Percentiles rank a stretch among this genome's conserved stretches.
Evolutionary conservation across 2,113 vertebrate genomes (phyloP).

Genomic region (Boulengeromyrus knoepffleri): DNA sequence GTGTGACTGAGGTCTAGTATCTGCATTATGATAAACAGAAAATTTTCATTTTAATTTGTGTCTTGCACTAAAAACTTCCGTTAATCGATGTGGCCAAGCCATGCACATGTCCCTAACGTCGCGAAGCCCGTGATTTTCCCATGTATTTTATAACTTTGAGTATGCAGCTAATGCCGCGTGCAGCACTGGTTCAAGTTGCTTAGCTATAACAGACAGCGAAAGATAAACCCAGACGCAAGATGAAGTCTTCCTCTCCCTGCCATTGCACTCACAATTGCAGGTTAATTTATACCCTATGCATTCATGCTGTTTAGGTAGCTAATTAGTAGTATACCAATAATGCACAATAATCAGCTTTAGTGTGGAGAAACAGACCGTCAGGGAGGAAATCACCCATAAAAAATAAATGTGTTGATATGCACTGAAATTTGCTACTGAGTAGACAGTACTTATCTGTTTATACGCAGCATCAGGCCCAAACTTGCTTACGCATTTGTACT

Average conservation of each 20-base stretch:
- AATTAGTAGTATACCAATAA: slow-evolving; percentile 16
- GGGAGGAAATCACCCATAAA: slow-evolving; percentile 6
- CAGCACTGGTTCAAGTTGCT: neutral
- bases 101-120: neutral
- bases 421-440: slow-evolving; percentile 1
- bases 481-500: neutral
- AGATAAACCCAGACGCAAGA: neutral
- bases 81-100: neutral
- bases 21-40: neutral
- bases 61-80: neutral
- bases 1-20: neutral
- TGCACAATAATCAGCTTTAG: neutral
- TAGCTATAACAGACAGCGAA: neutral
- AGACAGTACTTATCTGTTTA: neutral
- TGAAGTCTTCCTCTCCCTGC: neutral
- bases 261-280: neutral
- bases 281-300: neutral
- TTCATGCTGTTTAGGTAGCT: neutral
- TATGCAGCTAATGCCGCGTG: neutral
- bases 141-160: neutral
- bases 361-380: neutral
- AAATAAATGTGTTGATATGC: neutral
- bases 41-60: too few relatives aligned
- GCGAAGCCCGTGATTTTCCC: neutral
- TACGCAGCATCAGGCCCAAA: neutral